Percentiles rank a stretch among this genome's conserved stretches.
phyloP scores from a whole-genome alignment of 2,888 invertebrate species.

The Aspidiotus rigidus region DNA sequence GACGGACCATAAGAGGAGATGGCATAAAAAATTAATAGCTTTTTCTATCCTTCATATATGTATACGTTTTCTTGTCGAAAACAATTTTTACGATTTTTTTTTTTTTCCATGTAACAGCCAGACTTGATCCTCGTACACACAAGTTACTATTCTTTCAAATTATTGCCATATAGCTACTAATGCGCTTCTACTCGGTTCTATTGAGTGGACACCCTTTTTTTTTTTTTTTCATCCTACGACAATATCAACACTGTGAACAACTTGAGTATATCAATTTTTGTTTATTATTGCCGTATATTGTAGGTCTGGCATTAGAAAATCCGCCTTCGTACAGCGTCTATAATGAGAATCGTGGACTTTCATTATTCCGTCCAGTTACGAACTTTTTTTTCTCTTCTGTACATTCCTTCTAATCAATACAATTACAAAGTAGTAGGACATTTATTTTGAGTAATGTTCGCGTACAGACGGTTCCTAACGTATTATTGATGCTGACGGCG shows the following conservation, averaged over 20 bases:
- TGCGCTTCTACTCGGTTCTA: constrained; percentile 30
- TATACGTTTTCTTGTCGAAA: constrained; percentile 18
- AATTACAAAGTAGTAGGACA: neutral
- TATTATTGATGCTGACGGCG: neutral
- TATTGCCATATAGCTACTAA: constrained; percentile 23
- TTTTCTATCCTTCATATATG: constrained; percentile 26
- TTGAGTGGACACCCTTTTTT: constrained; percentile 32
- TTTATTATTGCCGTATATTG: constrained; percentile 23
- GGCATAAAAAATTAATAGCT: constrained; percentile 19
- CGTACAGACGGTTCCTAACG: no score
- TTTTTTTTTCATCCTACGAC: neutral
- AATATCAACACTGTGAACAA: constrained; percentile 22
- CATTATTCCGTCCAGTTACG: neutral
- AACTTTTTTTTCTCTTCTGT: neutral
- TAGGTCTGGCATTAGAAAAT: constrained; percentile 7
- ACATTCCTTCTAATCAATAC: neutral
- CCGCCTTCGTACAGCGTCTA: constrained; percentile 3
- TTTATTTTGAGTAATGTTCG: constrained; percentile 2
- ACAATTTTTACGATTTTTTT: constrained; percentile 27
- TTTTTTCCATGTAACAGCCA: constrained; percentile 14
- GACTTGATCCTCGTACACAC: constrained; percentile 9
- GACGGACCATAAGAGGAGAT: neutral
- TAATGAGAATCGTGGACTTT: constrained; percentile 18
- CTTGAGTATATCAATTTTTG: constrained; percentile 19
- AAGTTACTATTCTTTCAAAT: constrained; percentile 30